Evolutionary conservation across 2,797 vertebrate species (phyloP), one percentile per base, ranked within the genome.

Genomic region (Acridotheres tristis): DNA sequence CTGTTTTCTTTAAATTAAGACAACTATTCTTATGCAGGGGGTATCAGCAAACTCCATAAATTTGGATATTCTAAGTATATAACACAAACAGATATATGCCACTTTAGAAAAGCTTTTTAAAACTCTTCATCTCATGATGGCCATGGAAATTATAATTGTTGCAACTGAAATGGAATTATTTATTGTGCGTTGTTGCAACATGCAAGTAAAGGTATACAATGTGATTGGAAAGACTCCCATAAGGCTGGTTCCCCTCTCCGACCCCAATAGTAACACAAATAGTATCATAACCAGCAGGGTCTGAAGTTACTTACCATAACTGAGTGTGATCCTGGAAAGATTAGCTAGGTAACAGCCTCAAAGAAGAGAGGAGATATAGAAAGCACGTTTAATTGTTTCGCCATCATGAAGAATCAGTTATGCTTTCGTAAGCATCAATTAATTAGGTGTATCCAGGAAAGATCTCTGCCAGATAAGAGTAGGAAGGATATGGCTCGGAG

Each of bases 201-300:
- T 5, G 30, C 23, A 80, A 51, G 30, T 8, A 50, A 53, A 32
- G 38, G 34, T 26, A 25, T 3, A 22, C 4, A 34, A 38, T 8
- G 27, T 13, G n/a, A 66, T 4, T 17, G 17, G 21, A 43, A 91
- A 68, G 57, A 14, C 22, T 34, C 6, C n/a, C 25, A 0, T 7
- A 32, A 7, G 42, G 14, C 48, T 26, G 3, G 15, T 29, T 90
- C 20, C 48, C 36, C n/a, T 72, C 15, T 1, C 32, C 0, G 0
- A 71, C 17, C 29, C 15, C 7, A 43, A 5, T 0, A 51, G 20
- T 16, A 40, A 17, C 22, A 76, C 17, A 22, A 30, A 7, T 0
- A 43, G 23, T 16, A 62, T 20, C 34, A 13, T 2, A 62, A 38
- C 16, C 40, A 47, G 34, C 15, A 2, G 1, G 20, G 82, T 85